Evolutionary conservation across 2,888 invertebrate genomes (phyloP), one percentile per base, ranked within the genome.

Genomic region (Sinelater perroti): DNA sequence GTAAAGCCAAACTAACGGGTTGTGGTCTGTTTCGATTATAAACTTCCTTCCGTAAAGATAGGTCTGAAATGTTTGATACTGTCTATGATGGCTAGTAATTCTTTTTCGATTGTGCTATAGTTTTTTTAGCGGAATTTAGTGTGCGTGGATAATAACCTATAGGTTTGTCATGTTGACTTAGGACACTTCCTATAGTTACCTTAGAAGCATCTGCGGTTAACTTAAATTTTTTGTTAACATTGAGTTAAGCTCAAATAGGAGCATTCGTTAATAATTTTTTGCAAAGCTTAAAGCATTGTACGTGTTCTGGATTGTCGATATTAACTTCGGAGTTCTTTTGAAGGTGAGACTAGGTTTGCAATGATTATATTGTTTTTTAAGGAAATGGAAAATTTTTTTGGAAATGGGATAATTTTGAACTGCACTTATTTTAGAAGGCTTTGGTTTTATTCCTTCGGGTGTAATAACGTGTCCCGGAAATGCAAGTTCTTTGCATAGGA

Each of bases 101-200:
- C n/a, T n/a, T n/a, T n/a, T n/a, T n/a, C n/a, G n/a, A n/a, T n/a
- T n/a, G n/a, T n/a, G n/a, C n/a, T n/a, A n/a, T n/a, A n/a, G n/a
- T n/a, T n/a, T n/a, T n/a, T n/a, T n/a, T n/a, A n/a, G n/a, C n/a
- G n/a, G n/a, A 52, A 47, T 68, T 68, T 17, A 66, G 35, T 3
- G 63, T 67, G 36, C 67, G 16, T 2, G 63, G 63, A 21, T 55
- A 62, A 38, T 45, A 67, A 3, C 60, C 60, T 18, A 67, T 65
- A 5, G 65, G 63, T 30, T 33, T 49, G 1, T 24, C n/a, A 13
- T 49, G 38, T 49, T 55, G 55, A 3, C 35, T 51, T 17, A 56
- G 17, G 24, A 56, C 30, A 24, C 52, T 14, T 7, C 55, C 47
- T 36, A 56, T 20, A 1, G 47, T 24, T 2, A 47, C 2, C 14